Conservation (phyloP, 2,113 vertebrate species). For the Gavia stellata region DNA sequence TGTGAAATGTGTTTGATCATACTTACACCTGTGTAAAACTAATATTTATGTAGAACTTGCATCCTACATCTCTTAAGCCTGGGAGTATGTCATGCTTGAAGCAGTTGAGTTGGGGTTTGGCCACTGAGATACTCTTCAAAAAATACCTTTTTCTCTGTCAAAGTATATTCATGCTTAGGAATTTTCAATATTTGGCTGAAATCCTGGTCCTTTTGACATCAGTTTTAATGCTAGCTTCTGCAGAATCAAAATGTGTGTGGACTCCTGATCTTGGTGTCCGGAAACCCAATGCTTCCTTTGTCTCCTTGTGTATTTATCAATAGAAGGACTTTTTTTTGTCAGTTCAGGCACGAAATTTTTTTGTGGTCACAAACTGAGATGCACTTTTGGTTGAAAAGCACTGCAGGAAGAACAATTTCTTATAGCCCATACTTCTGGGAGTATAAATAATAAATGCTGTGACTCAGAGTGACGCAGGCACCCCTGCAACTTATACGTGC, state of each 20-base stretch:
- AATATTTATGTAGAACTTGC: not conserved
- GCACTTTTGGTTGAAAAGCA: conserved; percentile 26
- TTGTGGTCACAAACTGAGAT: not conserved
- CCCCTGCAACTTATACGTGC: not conserved
- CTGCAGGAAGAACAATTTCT: conserved; percentile 24
- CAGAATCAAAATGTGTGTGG: not conserved
- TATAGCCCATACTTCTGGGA: not conserved
- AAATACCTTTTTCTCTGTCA: not conserved
- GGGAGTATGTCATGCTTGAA: not conserved
- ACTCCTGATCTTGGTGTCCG: not conserved
- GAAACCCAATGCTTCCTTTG: not conserved
- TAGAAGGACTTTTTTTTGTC: not conserved
- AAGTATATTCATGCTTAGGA: not conserved
- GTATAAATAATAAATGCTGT: conserved; percentile 48
- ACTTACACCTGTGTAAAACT: not conserved
- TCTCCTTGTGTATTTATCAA: not conserved
- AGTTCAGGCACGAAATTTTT: not conserved
- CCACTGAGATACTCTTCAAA: not conserved
- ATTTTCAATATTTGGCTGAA: not conserved
- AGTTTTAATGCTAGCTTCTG: not conserved
- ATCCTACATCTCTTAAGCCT: not conserved
- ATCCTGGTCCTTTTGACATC: not conserved
- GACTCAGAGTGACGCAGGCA: not conserved
- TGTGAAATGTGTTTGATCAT: not conserved
- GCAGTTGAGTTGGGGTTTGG: not conserved